Evolutionary conservation across 37 sponge, comb jelly and placozoan genomes (phyloP).

Genomic region (Bolinopsis microptera): DNA sequence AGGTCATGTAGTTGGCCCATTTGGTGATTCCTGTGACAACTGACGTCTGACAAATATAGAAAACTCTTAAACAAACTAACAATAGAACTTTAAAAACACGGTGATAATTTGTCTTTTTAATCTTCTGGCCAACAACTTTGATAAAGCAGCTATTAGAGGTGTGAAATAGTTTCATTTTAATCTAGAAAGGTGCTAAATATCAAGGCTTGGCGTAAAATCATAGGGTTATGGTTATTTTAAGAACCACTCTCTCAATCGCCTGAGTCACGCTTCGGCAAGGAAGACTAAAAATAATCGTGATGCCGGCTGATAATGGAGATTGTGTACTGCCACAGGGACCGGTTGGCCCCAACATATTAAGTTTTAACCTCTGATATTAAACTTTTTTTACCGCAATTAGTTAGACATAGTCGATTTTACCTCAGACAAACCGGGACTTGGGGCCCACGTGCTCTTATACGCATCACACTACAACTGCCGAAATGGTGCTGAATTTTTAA

Average conservation of each 20-base stretch:
- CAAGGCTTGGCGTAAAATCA: neutral
- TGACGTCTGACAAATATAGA: neutral
- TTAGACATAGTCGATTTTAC: neutral
- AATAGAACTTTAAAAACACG: neutral
- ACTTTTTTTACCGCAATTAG: neutral
- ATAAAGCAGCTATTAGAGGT: neutral
- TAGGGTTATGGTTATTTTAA: neutral
- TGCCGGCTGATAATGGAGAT: neutral
- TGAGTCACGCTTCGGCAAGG: neutral
- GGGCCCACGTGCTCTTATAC: no score
- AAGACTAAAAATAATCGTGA: neutral
- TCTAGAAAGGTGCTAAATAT: neutral
- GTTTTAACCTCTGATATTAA: neutral
- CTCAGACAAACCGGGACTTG: neutral
- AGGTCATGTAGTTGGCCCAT: neutral
- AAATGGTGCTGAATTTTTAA: neutral
- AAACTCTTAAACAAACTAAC: neutral
- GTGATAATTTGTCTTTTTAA: neutral
- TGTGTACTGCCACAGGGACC: neutral
- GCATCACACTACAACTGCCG: neutral
- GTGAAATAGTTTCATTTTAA: neutral
- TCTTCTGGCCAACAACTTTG: neutral
- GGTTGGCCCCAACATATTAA: neutral
- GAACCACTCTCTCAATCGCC: neutral
- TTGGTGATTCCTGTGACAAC: neutral